Base-by-base conservation (phyloP, 2,113 vertebrate species). In the Monopterus albus region DNA sequence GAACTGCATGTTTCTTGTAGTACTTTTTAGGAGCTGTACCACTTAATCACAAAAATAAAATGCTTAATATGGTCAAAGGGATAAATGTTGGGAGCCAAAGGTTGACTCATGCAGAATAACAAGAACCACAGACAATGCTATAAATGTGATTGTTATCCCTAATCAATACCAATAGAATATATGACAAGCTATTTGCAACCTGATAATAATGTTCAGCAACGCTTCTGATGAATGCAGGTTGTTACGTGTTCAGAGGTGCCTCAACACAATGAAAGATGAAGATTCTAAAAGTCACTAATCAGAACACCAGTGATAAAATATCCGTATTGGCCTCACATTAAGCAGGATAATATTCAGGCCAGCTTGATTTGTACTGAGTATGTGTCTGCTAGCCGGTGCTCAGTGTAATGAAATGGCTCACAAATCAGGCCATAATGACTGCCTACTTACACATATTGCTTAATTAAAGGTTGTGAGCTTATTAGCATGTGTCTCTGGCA, bases 401-500 rank as follows among this genome's bases (percentile, higher is more conserved):
- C 91, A 94, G 88, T 92, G 91, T 96, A 98, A 98, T 97, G 96
- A 97, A 97, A 93, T 95, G 92, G 92, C 93, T 95, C 95, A 98
- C 97, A 98, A 98, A 99, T 99, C 96, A 98, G 94, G 91, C 91
- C 93, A 94, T 98, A 99, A 99, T 97, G 95, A 95, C 95, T 94
- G 94, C 94, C 95, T 96, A 95, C 96, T 97, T 98, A 97, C 96
- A 96, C 96, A 96, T 98, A 98, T 96, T 95, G 96, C 96, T 98
- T 98, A 97, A 99, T 99, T 99, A 98, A 98, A 98, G 98, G 96
- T 96, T 98, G 96, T 97, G 95, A 95, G 96, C 95, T 97, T 98
- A 98, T 99, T 98, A 98, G 97, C 98, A 98, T 97, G 98, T 98
- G 96, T 98, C 95, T 96, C 94, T 94, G 94, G 94, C 91, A 91